These are phyloP conservation scores for Alcedo quadribrachys DNA, from an alignment of 2,797 vertebrate genomes.

Conservation along the genomic window DNA sequence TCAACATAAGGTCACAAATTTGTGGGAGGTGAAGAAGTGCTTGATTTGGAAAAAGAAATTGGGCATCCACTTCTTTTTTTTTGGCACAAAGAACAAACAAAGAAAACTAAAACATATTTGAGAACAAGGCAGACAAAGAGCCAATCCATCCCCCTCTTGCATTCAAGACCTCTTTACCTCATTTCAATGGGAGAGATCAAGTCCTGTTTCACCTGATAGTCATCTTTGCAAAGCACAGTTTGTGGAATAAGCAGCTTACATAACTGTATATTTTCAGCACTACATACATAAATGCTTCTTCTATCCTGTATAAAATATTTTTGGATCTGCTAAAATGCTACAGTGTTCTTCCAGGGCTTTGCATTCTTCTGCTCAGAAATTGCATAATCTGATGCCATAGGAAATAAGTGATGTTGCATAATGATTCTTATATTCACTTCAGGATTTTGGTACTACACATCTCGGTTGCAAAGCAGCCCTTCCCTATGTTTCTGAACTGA, in stretches of 20 bases:
- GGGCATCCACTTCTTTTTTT: background rate
- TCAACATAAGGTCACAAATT: background rate
- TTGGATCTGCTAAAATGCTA: slow-evolving; percentile 51
- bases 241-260: slow-evolving; percentile 41
- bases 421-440: background rate
- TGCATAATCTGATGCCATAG: slow-evolving; percentile 62
- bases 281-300: slow-evolving; percentile 31
- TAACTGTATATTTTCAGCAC: slow-evolving; percentile 29
- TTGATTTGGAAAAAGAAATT: background rate
- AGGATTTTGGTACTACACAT: background rate
- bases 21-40: background rate
- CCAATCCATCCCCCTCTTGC: background rate
- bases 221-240: background rate
- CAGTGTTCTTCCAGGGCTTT: slow-evolving; percentile 52
- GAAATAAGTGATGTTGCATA: slow-evolving; percentile 56
- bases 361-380: slow-evolving; percentile 63
- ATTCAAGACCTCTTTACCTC: background rate
- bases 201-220: slow-evolving; percentile 18
- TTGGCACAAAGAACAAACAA: background rate
- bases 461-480: background rate
- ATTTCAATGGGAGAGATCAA: background rate
- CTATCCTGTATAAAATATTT: slow-evolving; percentile 55
- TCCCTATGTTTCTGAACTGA: background rate
- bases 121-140: background rate
- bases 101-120: background rate